Evolutionary conservation across 2,888 invertebrate species (phyloP).

Genomic region (Conops quadrifasciatus): DNA sequence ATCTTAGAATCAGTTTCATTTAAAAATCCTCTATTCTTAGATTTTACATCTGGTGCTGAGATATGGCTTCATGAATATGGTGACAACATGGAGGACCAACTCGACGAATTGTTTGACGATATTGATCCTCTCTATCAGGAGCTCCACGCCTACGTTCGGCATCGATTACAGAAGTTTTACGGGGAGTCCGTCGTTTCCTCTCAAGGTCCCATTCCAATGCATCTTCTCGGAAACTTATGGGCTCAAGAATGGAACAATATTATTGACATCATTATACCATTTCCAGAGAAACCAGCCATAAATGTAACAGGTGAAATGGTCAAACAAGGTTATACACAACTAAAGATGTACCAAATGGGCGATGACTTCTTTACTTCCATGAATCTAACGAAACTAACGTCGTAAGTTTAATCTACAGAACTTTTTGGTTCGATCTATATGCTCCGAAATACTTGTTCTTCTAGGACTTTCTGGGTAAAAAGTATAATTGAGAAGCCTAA

Average conservation of each 20-base stretch:
- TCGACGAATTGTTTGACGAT: conserved; percentile 76
- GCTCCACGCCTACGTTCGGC: conserved; percentile 66
- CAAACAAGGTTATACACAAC: conserved; percentile 76
- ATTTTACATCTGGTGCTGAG: conserved; percentile 75
- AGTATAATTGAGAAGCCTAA: conserved; percentile 84
- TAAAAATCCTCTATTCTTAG: conserved; percentile 59
- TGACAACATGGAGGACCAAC: conserved; percentile 75
- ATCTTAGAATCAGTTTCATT: background rate
- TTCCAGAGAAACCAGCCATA: conserved; percentile 73
- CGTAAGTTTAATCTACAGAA: conserved; percentile 57
- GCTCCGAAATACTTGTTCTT: background rate
- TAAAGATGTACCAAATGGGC: conserved; percentile 83
- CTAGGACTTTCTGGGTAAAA: conserved; percentile 80
- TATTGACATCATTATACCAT: conserved; percentile 73
- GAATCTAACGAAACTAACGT: conserved; percentile 81
- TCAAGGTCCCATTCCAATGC: background rate
- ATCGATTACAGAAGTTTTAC: background rate
- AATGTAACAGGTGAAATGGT: conserved; percentile 80
- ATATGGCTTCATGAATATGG: conserved; percentile 78
- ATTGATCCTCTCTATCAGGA: conserved; percentile 83
- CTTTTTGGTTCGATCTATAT: background rate
- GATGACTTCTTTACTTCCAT: conserved; percentile 88
- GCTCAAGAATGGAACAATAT: conserved; percentile 76
- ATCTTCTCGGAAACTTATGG: conserved; percentile 76
- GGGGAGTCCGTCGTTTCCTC: background rate